phyloP scores from a whole-genome alignment of 1,140 invertebrate species.

The Drosophila jambulina region DNA sequence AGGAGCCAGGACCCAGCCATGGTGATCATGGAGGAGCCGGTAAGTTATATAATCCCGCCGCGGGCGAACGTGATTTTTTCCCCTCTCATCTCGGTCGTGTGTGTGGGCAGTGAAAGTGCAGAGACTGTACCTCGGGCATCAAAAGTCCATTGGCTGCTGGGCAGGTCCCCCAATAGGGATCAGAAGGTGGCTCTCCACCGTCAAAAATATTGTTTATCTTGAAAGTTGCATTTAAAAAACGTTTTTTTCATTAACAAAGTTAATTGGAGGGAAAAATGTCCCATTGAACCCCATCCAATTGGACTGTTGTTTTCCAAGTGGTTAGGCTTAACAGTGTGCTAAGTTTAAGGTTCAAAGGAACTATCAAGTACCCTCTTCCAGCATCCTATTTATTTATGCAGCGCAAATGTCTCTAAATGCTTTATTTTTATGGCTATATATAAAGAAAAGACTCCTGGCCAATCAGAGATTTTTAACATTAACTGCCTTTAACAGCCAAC shows the following conservation, averaged over 20 bases:
- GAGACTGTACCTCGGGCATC: conserved; percentile 60
- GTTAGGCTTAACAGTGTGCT: not conserved
- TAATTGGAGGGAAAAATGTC: not conserved
- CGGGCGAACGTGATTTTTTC: not conserved
- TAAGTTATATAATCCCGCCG: conserved; percentile 76
- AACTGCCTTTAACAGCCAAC: conserved; percentile 32
- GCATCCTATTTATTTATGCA: too few species aligned
- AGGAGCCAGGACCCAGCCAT: conserved; percentile 41
- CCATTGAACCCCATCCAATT: conserved; percentile 15
- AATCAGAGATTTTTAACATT: conserved; percentile 35
- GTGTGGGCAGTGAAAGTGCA: conserved; percentile 68
- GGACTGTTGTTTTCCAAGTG: not conserved
- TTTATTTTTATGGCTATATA: conserved; percentile 8
- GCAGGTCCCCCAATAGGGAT: not conserved
- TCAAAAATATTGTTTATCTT: not conserved
- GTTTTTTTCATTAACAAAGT: not conserved
- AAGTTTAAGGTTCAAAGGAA: not conserved
- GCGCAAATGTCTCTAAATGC: not conserved
- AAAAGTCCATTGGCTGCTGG: not conserved
- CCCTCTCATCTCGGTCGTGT: conserved; percentile 23
- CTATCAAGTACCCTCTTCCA: too few species aligned
- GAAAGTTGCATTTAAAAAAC: not conserved
- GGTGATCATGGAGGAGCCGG: conserved; percentile 77
- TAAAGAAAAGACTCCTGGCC: not conserved
- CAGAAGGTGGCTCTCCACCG: too few species aligned